A percentile compares a stretch with the other conserved stretches of the same genome.
Evolutionary conservation across 2,797 vertebrate genomes (phyloP).

Genomic region (Pseudomugil gertrudae): DNA sequence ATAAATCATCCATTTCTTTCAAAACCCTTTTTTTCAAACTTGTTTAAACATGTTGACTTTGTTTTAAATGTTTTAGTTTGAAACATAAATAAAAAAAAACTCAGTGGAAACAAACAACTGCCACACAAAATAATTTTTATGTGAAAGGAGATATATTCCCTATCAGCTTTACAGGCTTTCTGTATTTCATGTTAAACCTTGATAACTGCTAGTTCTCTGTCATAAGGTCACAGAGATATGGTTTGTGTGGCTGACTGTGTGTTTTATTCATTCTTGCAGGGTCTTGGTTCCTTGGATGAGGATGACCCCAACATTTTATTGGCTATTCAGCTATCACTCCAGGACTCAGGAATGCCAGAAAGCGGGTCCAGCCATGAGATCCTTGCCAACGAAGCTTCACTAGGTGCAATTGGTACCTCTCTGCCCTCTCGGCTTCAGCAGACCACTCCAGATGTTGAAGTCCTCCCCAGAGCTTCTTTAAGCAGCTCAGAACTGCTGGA

Average conservation of each 20-base stretch:
- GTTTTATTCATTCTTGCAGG: slow-evolving; percentile 70
- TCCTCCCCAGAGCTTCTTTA: slow-evolving; percentile 85
- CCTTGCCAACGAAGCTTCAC: slow-evolving; percentile 87
- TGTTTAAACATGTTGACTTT: too few relatives aligned
- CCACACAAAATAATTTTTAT: background rate
- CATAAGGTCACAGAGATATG: background rate
- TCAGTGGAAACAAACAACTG: background rate
- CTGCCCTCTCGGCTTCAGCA: slow-evolving; percentile 91
- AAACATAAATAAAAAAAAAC: too few relatives aligned
- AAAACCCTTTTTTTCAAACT: too few relatives aligned
- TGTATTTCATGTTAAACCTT: slow-evolving; percentile 6
- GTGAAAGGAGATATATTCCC: slow-evolving; percentile 2
- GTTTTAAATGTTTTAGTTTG: too few relatives aligned
- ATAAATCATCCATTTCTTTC: too few relatives aligned
- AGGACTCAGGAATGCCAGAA: slow-evolving; percentile 89
- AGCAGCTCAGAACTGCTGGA: slow-evolving; percentile 96
- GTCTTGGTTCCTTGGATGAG: slow-evolving; percentile 93
- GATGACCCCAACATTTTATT: slow-evolving; percentile 98
- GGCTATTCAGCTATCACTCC: slow-evolving; percentile 97
- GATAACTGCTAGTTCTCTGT: slow-evolving; percentile 6
- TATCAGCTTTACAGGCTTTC: background rate
- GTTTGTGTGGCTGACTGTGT: slow-evolving; percentile 7
- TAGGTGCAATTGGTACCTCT: slow-evolving; percentile 94
- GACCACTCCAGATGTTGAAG: slow-evolving; percentile 79
- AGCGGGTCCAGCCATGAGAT: slow-evolving; percentile 84